These are phyloP conservation scores for Mormoops blainvillei DNA, from an alignment of 2,113 vertebrate species.

Conservation along the genomic window DNA sequence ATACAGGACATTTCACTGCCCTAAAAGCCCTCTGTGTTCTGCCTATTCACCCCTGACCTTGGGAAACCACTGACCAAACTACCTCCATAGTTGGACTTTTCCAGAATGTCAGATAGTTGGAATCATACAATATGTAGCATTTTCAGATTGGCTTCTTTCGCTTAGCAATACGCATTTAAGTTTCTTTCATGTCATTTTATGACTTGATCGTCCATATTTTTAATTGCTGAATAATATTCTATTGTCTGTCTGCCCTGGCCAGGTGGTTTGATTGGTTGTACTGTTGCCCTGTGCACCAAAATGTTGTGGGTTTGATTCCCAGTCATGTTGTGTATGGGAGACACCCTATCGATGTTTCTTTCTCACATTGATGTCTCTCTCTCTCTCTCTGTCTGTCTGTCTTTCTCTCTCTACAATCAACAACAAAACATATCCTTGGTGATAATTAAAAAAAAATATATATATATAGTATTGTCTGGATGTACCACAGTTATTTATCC, in stretches of 20 bases:
- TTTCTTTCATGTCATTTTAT: not conserved
- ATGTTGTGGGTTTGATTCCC: no score
- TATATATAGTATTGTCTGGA: not conserved
- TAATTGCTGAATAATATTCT: not conserved
- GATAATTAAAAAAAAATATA: no score
- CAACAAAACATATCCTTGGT: no score
- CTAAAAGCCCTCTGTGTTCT: not conserved
- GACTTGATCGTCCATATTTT: not conserved
- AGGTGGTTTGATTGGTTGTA: no score
- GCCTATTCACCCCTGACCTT: not conserved
- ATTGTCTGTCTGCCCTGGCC: no score
- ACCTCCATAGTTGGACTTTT: not conserved
- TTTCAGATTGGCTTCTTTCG: not conserved
- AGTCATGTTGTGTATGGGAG: no score
- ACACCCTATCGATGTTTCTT: no score
- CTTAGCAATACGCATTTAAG: not conserved
- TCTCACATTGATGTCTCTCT: no score
- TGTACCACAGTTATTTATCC: not conserved
- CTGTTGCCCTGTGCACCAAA: no score
- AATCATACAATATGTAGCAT: not conserved
- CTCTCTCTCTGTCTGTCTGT: no score
- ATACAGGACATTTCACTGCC: not conserved
- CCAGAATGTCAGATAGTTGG: not conserved
- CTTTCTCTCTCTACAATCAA: no score
- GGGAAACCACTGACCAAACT: not conserved